Conservation (phyloP, 2,888 invertebrate species). For the Brachyopa scutellaris region DNA sequence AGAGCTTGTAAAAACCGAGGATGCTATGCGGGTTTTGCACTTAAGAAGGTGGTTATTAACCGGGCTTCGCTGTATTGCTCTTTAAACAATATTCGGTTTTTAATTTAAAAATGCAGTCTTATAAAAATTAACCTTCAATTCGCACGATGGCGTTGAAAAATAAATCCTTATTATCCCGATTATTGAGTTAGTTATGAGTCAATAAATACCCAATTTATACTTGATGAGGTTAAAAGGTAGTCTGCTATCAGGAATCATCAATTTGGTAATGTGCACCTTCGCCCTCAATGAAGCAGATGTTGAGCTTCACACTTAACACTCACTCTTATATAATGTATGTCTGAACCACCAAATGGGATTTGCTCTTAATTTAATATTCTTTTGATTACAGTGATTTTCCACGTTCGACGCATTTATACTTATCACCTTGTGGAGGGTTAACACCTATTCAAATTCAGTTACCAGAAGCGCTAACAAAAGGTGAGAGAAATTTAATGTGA, state of each 20-base stretch:
- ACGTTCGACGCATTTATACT: conserved; percentile 30
- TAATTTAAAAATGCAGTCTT: too few relatives aligned
- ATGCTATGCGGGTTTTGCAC: too few relatives aligned
- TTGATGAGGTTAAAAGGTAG: conserved; percentile 20
- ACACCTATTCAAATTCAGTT: not conserved
- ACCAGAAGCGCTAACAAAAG: not conserved
- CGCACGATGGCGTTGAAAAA: not conserved
- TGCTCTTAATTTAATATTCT: conserved; percentile 23
- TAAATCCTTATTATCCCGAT: conserved; percentile 7
- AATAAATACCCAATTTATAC: conserved; percentile 33
- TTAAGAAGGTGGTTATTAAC: too few relatives aligned
- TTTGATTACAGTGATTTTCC: conserved; percentile 24
- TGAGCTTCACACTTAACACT: not conserved
- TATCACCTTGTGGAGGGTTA: not conserved
- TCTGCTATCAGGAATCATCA: conserved; percentile 8
- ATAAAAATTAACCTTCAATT: not conserved
- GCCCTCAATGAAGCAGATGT: not conserved
- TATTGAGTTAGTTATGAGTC: conserved; percentile 26
- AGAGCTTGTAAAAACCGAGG: too few relatives aligned
- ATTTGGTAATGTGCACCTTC: not conserved
- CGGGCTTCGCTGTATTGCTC: too few relatives aligned
- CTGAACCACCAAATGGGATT: not conserved
- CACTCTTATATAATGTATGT: not conserved
- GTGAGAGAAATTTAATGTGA: not conserved
- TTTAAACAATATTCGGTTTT: too few relatives aligned